Base-by-base conservation (phyloP, 2,888 invertebrate genomes). In the Erebia ligea region DNA sequence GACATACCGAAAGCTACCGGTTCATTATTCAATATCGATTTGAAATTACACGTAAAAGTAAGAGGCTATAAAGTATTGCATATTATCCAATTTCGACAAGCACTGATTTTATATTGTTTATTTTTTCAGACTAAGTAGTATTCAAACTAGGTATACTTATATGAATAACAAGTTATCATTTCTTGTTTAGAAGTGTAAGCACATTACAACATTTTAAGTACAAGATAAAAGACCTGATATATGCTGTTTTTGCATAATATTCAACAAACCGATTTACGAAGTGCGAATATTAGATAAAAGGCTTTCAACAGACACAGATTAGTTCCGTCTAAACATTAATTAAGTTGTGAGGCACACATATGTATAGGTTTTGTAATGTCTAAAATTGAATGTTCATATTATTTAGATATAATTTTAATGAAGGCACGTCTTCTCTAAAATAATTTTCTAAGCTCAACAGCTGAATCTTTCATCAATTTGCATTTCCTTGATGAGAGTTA, bases 321-420 rank as follows among this genome's bases (percentile, higher is more conserved):
- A 13, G 11, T 21, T 48, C 25, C 62, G 48, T 62, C 21, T 61
- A 13, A 19, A 45, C 6, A 17, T 45, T 61, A 61, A 48, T 54
- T 64, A 25, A n/a, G 62, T n/a, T 63, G 62, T 63, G 50, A 63
- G 21, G 15, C 19, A 13, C 61, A n/a, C 50, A 48, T n/a, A 48
- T 48, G 2, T 45, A n/a, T 48, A 40, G 42, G 4, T 40, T 40
- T 63, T 48, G 48, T 50, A 50, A 50, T n/a, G 21, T 45, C 25
- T 62, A 21, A 10, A 52, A 64, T 64, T 40, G 25, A 54, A 40
- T 64, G 1, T 34, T 52, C 52, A 52, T n/a, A 50, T 52, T 9
- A 15, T 50, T 50, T 52, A 6, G 64, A 17, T 64, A 48, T n/a
- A n/a, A n/a, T n/a, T 19, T 45, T 6, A n/a, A 13, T 64, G 34